Percentiles rank a stretch among this genome's conserved stretches.
These are phyloP conservation scores for Premnoplex brunnescens DNA, from an alignment of 2,797 vertebrate genomes.

Conservation along the genomic window DNA sequence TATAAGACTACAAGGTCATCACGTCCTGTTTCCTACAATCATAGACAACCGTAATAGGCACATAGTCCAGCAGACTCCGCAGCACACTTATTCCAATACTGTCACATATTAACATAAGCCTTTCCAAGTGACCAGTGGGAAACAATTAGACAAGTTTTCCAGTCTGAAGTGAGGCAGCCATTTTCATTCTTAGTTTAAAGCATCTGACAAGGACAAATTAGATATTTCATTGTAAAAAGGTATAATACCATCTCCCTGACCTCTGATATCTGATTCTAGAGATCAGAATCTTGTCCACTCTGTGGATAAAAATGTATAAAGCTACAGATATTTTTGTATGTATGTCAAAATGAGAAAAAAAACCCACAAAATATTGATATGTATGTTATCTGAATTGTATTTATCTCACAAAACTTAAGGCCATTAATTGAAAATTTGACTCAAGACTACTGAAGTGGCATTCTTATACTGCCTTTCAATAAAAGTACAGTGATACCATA, in stretches of 20 bases:
- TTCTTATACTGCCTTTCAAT: not conserved
- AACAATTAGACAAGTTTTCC: not conserved
- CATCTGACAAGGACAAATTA: not conserved
- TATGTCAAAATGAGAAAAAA: not conserved
- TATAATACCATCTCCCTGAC: not conserved
- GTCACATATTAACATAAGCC: not conserved
- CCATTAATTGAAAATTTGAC: not conserved
- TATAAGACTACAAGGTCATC: not conserved
- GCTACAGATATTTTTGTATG: not conserved
- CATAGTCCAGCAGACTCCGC: not conserved
- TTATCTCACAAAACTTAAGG: not conserved
- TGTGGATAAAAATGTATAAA: not conserved
- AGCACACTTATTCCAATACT: not conserved
- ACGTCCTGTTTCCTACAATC: not conserved
- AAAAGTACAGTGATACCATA: not conserved
- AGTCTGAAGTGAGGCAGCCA: not conserved
- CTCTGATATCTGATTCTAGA: not conserved
- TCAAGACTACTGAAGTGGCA: not conserved
- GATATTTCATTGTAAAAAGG: not conserved
- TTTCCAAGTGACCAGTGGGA: not conserved
- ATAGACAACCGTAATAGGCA: not conserved
- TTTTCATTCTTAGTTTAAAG: not conserved
- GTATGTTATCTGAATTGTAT: not conserved
- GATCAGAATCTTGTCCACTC: not conserved
- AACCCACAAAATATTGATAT: accelerated